phyloP scores from a whole-genome alignment of 2,888 invertebrate genomes.

The Amphiduros pacificus region DNA sequence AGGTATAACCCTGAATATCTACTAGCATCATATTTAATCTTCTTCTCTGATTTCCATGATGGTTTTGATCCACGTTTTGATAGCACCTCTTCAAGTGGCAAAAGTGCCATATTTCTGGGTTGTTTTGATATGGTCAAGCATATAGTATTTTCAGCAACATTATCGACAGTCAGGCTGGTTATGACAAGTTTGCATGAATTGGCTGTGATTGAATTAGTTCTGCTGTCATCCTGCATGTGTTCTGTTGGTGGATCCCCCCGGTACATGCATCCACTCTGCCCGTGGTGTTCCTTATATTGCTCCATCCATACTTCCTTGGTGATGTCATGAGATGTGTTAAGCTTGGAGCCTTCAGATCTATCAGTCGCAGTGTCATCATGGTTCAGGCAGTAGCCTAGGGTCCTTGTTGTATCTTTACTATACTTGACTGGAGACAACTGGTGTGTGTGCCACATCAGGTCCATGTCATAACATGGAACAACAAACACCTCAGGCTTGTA shows the following conservation, averaged over 20 bases:
- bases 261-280: slow-evolving; percentile 60
- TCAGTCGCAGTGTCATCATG: slow-evolving; percentile 62
- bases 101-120: too few relatives aligned
- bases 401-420: slow-evolving; percentile 45
- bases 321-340: slow-evolving; percentile 56
- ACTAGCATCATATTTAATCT: too few relatives aligned
- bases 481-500: slow-evolving; percentile 41
- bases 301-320: slow-evolving; percentile 60
- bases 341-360: slow-evolving; percentile 56
- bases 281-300: slow-evolving; percentile 56
- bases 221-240: too few relatives aligned
- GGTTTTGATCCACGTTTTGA: too few relatives aligned
- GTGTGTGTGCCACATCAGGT: slow-evolving; percentile 62
- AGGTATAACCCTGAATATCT: too few relatives aligned
- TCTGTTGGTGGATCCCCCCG: slow-evolving; percentile 60
- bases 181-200: too few relatives aligned
- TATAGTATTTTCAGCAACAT: too few relatives aligned
- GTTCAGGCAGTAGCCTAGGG: slow-evolving; percentile 55
- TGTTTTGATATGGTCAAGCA: too few relatives aligned
- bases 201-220: too few relatives aligned
- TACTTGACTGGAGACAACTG: slow-evolving; percentile 57
- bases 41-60: too few relatives aligned
- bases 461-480: slow-evolving; percentile 63
- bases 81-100: too few relatives aligned
- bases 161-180: too few relatives aligned